These are phyloP conservation scores for Montipora efflorescens DNA, from an alignment of 64 coral and sea anemone species.

Conservation along the genomic window DNA sequence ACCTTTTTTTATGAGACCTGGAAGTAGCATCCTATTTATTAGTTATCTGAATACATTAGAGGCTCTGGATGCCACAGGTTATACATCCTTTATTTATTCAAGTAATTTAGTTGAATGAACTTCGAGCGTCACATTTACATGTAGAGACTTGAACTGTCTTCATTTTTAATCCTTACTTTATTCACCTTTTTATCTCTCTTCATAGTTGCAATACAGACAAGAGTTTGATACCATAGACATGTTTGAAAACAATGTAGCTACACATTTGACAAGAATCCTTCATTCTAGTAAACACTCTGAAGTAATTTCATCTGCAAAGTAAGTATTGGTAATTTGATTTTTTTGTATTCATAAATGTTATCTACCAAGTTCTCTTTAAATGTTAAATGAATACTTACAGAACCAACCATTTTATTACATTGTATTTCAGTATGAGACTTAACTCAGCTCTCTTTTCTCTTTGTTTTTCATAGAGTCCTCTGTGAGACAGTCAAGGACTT, in stretches of 20 bases:
- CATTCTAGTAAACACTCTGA: slow-evolving; percentile 91
- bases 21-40: too few relatives aligned
- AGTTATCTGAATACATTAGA: too few relatives aligned
- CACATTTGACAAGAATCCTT: slow-evolving; percentile 96
- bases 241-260: slow-evolving; percentile 94
- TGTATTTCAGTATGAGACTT: background rate
- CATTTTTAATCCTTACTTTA: background rate
- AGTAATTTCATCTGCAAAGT: slow-evolving; percentile 97
- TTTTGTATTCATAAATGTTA: too few relatives aligned
- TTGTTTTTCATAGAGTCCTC: slow-evolving; percentile 71
- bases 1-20: too few relatives aligned
- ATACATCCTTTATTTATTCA: too few relatives aligned
- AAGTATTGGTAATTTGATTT: background rate
- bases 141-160: too few relatives aligned
- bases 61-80: too few relatives aligned
- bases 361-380: too few relatives aligned
- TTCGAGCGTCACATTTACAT: too few relatives aligned
- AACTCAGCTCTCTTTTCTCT: background rate
- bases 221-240: slow-evolving; percentile 87
- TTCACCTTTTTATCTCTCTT: slow-evolving; percentile 1
- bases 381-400: background rate
- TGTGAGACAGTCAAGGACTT: slow-evolving; percentile 98
- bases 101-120: too few relatives aligned
- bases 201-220: slow-evolving; percentile 62
- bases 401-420: too few relatives aligned